Percentiles rank a stretch among this genome's conserved stretches.
Conservation (phyloP, 2,888 invertebrate genomes). For the Siphonodentalium dalli region DNA sequence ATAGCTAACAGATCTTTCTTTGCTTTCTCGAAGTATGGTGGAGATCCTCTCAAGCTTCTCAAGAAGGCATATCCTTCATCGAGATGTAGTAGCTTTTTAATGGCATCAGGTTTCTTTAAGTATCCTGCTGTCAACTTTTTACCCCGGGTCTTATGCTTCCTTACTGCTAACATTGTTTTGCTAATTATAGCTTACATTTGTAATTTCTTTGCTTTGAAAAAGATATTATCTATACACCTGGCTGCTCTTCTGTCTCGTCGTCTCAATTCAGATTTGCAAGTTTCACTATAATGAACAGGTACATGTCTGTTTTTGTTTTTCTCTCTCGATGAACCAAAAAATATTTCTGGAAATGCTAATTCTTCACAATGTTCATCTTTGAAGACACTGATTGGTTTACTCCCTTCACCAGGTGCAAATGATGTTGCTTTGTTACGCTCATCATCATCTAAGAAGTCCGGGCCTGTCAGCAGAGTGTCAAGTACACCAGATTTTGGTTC, state of each 20-base stretch:
- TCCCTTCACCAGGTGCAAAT: conserved; percentile 32
- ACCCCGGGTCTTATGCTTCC: conserved; percentile 23
- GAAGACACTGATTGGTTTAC: conserved; percentile 28
- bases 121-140: conserved; percentile 18
- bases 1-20: conserved; percentile 35
- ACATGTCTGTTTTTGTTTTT: conserved; percentile 15
- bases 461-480: too few species aligned
- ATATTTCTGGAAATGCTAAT: conserved; percentile 25
- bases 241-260: conserved; percentile 23
- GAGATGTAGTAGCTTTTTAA: conserved; percentile 3
- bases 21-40: conserved; percentile 31
- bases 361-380: conserved; percentile 20
- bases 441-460: too few species aligned
- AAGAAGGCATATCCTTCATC: conserved; percentile 28
- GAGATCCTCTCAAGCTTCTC: conserved; percentile 27
- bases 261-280: conserved; percentile 16
- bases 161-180: conserved; percentile 23
- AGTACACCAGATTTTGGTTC: too few species aligned
- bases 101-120: conserved; percentile 5
- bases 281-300: conserved; percentile 17
- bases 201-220: conserved; percentile 30
- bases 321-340: conserved; percentile 21
- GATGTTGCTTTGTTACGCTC: too few species aligned
- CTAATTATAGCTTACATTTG: conserved; percentile 25
- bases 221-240: conserved; percentile 21